Conservation (phyloP, 1,140 invertebrate species). For the Patella vulgata region DNA sequence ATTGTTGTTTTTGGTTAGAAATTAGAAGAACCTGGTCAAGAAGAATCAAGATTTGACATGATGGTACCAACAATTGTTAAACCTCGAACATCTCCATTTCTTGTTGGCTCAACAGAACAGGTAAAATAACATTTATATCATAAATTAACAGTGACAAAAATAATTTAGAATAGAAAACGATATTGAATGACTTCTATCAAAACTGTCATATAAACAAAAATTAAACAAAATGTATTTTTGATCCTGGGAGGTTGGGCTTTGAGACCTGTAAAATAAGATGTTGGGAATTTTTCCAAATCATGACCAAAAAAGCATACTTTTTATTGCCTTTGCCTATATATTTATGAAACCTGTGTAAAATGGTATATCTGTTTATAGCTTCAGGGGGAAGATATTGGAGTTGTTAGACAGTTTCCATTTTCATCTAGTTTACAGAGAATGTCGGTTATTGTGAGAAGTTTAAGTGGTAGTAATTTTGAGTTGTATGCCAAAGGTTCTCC, state of each 20-base stretch:
- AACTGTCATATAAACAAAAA: too few species aligned
- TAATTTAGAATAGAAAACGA: too few species aligned
- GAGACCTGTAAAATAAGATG: too few species aligned
- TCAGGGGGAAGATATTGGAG: conserved; percentile 72
- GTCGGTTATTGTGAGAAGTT: conserved; percentile 83
- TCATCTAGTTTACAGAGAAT: conserved; percentile 90
- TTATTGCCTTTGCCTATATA: too few species aligned
- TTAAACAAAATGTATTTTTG: too few species aligned
- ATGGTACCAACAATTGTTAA: conserved; percentile 81
- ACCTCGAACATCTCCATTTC: conserved; percentile 54
- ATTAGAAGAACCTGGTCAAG: conserved; percentile 61
- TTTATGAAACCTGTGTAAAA: too few species aligned
- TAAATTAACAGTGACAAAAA: conserved; percentile 1
- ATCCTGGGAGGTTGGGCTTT: too few species aligned
- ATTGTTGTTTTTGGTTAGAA: conserved; percentile 35
- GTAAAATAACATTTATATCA: conserved; percentile 6
- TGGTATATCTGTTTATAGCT: conserved; percentile 29
- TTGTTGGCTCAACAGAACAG: conserved; percentile 15
- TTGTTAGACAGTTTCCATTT: conserved; percentile 93
- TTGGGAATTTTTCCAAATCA: too few species aligned
- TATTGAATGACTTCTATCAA: too few species aligned
- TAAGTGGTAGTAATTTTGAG: conserved; percentile 75
- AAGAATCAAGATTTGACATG: conserved; percentile 78
- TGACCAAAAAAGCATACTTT: too few species aligned
- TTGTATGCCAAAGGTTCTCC: conserved; percentile 94